Evolutionary conservation across 1,140 invertebrate genomes (phyloP).

Genomic region (Tyrophagus putrescentiae): DNA sequence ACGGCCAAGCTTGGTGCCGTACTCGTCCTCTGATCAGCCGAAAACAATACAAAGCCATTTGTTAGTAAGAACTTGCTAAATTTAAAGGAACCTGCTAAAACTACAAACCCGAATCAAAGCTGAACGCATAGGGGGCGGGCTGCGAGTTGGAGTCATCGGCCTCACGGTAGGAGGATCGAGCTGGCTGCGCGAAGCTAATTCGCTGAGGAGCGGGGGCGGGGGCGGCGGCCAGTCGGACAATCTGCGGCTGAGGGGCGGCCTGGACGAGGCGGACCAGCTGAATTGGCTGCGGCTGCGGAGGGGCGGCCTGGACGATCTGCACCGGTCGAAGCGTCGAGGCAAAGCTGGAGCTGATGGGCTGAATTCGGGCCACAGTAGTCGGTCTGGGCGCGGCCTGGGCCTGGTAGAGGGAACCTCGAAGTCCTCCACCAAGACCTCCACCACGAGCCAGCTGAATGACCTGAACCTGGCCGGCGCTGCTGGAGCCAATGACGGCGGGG

Average conservation of each 20-base stretch:
- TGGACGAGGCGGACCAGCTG: background rate
- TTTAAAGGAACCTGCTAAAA: too few species aligned
- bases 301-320: background rate
- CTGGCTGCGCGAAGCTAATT: background rate
- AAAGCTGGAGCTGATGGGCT: too few species aligned
- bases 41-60: too few species aligned
- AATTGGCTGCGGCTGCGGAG: background rate
- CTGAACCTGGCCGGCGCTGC: background rate
- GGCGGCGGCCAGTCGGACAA: background rate
- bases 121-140: constrained; percentile 24
- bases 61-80: too few species aligned
- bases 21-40: constrained; percentile 26
- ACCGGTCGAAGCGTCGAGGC: background rate
- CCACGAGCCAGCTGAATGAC: background rate
- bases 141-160: background rate
- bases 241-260: background rate
- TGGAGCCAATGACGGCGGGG: background rate
- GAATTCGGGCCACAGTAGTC: too few species aligned
- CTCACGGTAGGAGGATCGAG: background rate
- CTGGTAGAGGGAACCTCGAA: too few species aligned
- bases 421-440: background rate
- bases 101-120: constrained; percentile 18
- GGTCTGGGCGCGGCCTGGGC: too few species aligned
- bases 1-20: constrained; percentile 25
- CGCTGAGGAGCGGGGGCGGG: background rate